These are phyloP conservation scores for Hydropsyche betteni DNA, from an alignment of 2,888 invertebrate genomes.

Conservation along the genomic window DNA sequence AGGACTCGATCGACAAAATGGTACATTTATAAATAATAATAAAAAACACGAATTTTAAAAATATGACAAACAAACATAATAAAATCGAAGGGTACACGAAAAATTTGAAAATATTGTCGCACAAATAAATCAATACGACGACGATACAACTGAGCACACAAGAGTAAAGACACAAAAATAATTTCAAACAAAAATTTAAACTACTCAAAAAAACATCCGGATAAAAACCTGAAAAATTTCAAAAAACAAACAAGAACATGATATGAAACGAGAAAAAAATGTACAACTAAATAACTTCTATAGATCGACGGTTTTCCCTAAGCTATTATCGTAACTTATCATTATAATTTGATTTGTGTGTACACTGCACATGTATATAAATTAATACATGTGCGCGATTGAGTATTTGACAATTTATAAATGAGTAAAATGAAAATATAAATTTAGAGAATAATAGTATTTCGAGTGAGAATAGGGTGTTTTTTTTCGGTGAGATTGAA, in stretches of 20 bases:
- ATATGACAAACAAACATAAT: conserved; percentile 6
- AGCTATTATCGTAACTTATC: not conserved
- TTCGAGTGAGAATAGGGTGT: conserved; percentile 4
- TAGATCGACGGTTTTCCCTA: conserved; percentile 29
- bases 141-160: conserved; percentile 30
- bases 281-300: conserved; percentile 44
- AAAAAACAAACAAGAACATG: conserved; percentile 53
- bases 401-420: not conserved
- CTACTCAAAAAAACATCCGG: conserved; percentile 59
- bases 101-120: conserved; percentile 15
- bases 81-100: conserved; percentile 1
- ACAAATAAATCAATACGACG: conserved; percentile 29
- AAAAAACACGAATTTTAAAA: conserved; percentile 3
- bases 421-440: not conserved
- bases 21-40: not conserved
- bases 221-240: conserved; percentile 58
- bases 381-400: not conserved
- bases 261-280: conserved; percentile 52
- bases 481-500: conserved; percentile 7
- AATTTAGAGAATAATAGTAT: not conserved
- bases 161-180: conserved; percentile 42
- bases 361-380: not conserved
- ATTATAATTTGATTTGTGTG: conserved; percentile 54
- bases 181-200: conserved; percentile 54
- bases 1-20: conserved; percentile 20